Evolutionary conservation across 2,888 invertebrate genomes (phyloP).

Genomic region (Mythimna impura): DNA sequence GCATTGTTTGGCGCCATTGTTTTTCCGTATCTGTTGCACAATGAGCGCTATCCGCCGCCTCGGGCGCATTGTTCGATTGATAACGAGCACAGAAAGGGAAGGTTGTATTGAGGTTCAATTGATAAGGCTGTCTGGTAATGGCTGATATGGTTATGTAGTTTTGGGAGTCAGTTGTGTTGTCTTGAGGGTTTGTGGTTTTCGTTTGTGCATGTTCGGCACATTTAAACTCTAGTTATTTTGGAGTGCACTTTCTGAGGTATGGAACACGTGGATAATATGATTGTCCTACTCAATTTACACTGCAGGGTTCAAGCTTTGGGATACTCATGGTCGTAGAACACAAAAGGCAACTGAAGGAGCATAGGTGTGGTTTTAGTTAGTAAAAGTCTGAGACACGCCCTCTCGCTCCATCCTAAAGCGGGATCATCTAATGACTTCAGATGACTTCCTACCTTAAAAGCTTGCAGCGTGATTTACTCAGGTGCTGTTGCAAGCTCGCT

Average conservation of each 20-base stretch:
- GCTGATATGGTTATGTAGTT: neutral
- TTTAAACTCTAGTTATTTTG: no score
- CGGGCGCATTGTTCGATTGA: constrained; percentile 65
- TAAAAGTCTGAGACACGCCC: no score
- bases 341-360: no score
- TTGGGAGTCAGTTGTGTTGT: neutral
- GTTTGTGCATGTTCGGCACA: neutral
- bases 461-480: neutral
- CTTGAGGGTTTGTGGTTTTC: neutral
- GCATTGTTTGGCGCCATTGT: constrained; percentile 67
- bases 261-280: no score
- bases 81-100: constrained; percentile 57
- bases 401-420: no score
- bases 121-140: constrained; percentile 19
- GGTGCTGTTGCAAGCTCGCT: neutral
- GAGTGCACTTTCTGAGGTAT: no score
- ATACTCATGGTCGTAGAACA: no score
- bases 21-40: constrained; percentile 72
- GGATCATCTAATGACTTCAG: no score
- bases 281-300: no score
- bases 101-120: constrained; percentile 18
- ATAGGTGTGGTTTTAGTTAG: no score
- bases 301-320: no score
- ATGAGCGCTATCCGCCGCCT: constrained; percentile 64
- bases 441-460: no score